Conservation (phyloP, 1,140 invertebrate species). For the Amyelois transitella region DNA sequence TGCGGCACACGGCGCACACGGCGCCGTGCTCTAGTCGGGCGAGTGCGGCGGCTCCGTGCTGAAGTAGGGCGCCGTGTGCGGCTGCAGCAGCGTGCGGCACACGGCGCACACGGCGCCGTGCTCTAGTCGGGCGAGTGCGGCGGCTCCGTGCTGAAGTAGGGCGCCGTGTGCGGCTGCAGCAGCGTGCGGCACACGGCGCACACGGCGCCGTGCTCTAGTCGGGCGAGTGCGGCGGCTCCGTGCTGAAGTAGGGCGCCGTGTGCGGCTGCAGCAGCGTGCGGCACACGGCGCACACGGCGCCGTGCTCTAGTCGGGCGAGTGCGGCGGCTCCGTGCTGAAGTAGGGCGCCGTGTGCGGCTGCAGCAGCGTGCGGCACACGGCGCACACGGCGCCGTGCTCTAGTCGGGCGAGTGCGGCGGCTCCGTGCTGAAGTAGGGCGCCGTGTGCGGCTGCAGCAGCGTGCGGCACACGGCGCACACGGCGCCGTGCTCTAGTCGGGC, state of each 20-base stretch:
- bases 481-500: constrained; percentile 32
- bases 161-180: not conserved
- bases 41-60: not conserved
- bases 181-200: not conserved
- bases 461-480: constrained; percentile 73
- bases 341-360: constrained; percentile 95
- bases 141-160: not conserved
- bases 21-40: not conserved
- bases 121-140: not conserved
- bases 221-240: constrained; percentile 83
- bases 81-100: not conserved
- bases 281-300: constrained; percentile 94
- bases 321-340: constrained; percentile 90
- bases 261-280: constrained; percentile 95
- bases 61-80: not conserved
- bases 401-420: not conserved
- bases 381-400: constrained; percentile 84
- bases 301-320: constrained; percentile 74
- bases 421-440: constrained; percentile 76
- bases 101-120: not conserved
- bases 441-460: constrained; percentile 92
- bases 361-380: constrained; percentile 97
- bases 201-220: constrained; percentile 32
- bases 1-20: constrained; percentile 85
- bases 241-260: constrained; percentile 96